Evolutionary conservation across 2,888 invertebrate species (phyloP), one percentile per base, ranked within the genome.

Genomic region (Epinotia bilunana): DNA sequence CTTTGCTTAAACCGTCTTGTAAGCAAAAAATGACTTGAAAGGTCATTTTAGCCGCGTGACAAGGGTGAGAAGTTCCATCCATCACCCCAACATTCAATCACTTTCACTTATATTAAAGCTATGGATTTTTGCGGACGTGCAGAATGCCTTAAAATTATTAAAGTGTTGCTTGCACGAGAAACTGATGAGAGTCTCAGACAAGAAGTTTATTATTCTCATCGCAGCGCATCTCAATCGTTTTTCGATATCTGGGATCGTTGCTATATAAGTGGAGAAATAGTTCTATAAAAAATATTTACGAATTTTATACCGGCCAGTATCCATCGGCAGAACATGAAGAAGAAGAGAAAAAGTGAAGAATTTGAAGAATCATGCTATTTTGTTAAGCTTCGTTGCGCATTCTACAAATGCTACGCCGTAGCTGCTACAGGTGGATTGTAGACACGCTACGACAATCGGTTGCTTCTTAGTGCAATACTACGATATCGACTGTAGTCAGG

Each of bases 1-100:
- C 67, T 75, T 75, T 72, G 57, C 75, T 65, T 55, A 62, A 72
- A 67, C 43, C 61, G 75, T 61, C 74, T 64, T 70, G 67, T 75
- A 72, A 75, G 75, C 75, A 75, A 71, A 75, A 72, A 75, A 75
- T 62, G 61, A 67, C 72, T 65, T 71, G 65, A 71, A 57, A 71
- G 65, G 75, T 78, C 74, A 65, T 67, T 77, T 75, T 53, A 71
- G 70, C 58, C 71, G 39, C 64, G 76, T 76, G 82, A 76, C 76
- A 79, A 73, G 86, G 87, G 88, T 83, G 53, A 53, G 53, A 53
- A 53, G 80, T 73, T 73, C 62, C 64, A 70, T 80, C 83, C 79
- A 82, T 83, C 76, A 79, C 78, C 78, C 76, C 60, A 46, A 49
- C 84, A 83, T 86, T 87, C 88, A 86, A 88, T 89, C 88, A 87